Percentiles rank a stretch among this genome's conserved stretches.
phyloP scores from a whole-genome alignment of 2,113 vertebrate species.

The Amia ocellicauda region DNA sequence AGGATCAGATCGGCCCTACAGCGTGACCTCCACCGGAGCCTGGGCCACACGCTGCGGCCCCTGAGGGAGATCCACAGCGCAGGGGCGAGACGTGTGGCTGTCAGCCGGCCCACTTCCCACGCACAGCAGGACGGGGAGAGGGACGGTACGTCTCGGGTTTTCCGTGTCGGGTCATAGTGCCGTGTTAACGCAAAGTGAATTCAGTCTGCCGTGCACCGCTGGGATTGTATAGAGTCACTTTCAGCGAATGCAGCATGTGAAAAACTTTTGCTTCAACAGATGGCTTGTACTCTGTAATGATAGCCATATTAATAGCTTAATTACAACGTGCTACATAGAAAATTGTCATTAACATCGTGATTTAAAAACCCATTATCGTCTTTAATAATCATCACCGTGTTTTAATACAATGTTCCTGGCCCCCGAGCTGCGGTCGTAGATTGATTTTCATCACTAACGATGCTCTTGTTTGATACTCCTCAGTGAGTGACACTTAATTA shows the following conservation, averaged over 20 bases:
- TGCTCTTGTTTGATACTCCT: slow-evolving; percentile 40
- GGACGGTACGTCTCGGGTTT: neutral
- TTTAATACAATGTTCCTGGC: slow-evolving; percentile 44
- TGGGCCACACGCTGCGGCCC: slow-evolving; percentile 12
- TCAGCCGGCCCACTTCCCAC: slow-evolving; percentile 14
- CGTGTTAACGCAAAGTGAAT: slow-evolving; percentile 51
- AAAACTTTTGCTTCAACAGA: slow-evolving; percentile 54
- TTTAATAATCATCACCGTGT: slow-evolving; percentile 57
- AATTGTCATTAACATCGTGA: slow-evolving; percentile 65
- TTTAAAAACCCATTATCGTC: slow-evolving; percentile 69
- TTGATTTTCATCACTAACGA: slow-evolving; percentile 49
- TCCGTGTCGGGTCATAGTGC: slow-evolving; percentile 26
- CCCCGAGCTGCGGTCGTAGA: slow-evolving; percentile 42
- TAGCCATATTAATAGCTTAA: slow-evolving; percentile 67
- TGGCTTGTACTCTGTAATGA: slow-evolving; percentile 54
- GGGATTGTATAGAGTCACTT: slow-evolving; percentile 44
- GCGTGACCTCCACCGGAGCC: slow-evolving; percentile 14
- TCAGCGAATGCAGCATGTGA: slow-evolving; percentile 45
- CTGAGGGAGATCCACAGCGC: slow-evolving; percentile 29
- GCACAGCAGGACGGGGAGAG: slow-evolving; percentile 11
- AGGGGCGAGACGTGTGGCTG: slow-evolving; percentile 24
- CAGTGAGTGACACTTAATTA: slow-evolving; percentile 60
- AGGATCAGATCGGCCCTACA: slow-evolving; percentile 25
- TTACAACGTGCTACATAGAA: slow-evolving; percentile 65
- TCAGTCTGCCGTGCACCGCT: slow-evolving; percentile 45